phyloP scores from a whole-genome alignment of 2,797 vertebrate species.

The Brachyalestes nurse region DNA sequence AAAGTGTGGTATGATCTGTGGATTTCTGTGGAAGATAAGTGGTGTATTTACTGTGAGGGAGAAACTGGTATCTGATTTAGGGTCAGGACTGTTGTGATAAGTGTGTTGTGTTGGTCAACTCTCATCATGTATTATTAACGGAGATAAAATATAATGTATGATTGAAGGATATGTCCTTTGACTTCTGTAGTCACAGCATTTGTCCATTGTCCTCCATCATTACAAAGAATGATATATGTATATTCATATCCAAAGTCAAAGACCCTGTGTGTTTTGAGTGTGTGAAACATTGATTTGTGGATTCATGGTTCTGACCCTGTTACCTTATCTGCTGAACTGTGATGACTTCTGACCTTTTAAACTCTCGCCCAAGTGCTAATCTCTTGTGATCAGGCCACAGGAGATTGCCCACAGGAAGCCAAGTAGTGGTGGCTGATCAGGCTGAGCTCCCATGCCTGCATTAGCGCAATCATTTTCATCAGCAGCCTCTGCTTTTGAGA shows the following conservation, averaged over 20 bases:
- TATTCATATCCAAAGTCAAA: conserved; percentile 56
- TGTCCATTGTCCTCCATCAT: conserved; percentile 27
- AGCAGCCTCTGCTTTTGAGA: conserved; percentile 67
- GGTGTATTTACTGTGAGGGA: no score
- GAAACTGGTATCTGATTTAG: not conserved
- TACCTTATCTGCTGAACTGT: conserved; percentile 70
- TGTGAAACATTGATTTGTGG: conserved; percentile 75
- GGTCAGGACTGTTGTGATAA: not conserved
- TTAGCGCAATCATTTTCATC: conserved; percentile 70
- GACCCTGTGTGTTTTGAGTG: conserved; percentile 65
- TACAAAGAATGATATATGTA: conserved; percentile 24
- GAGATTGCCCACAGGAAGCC: conserved; percentile 54
- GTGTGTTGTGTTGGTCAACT: not conserved
- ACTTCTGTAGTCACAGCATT: conserved; percentile 33
- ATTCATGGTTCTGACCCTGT: conserved; percentile 69
- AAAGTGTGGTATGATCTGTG: no score
- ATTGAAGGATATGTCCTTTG: conserved; percentile 28
- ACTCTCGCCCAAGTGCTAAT: conserved; percentile 63
- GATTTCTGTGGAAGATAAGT: no score
- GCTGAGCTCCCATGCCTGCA: conserved; percentile 57
- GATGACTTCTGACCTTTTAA: conserved; percentile 67
- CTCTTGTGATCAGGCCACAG: conserved; percentile 55
- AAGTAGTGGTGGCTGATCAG: conserved; percentile 52
- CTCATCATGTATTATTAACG: not conserved
- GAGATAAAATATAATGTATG: not conserved